Conservation (phyloP, 2,888 invertebrate genomes). For the Apoda limacodes region DNA sequence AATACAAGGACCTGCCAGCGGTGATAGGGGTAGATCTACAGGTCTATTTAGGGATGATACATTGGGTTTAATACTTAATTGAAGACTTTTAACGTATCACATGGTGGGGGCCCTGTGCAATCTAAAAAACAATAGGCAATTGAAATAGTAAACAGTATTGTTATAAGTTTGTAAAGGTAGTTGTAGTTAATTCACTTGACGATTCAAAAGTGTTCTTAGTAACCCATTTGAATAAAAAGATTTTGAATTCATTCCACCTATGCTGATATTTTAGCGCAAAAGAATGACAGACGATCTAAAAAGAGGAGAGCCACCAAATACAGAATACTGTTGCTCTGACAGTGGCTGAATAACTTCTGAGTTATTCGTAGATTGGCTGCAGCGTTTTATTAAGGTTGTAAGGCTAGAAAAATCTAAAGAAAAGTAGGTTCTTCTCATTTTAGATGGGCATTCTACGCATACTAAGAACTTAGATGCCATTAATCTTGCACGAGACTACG, state of each 20-base stretch:
- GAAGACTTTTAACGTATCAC: too few relatives aligned
- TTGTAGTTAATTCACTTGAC: too few relatives aligned
- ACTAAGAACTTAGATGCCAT: slow-evolving; percentile 18
- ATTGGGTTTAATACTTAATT: too few relatives aligned
- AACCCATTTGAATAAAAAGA: too few relatives aligned
- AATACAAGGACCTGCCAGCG: too few relatives aligned
- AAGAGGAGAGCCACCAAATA: slow-evolving; percentile 17
- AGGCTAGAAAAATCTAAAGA: slow-evolving; percentile 2
- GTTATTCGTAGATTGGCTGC: slow-evolving; percentile 19
- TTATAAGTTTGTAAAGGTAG: too few relatives aligned
- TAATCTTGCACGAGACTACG: slow-evolving; percentile 13
- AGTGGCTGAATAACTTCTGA: slow-evolving; percentile 20
- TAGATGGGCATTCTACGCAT: slow-evolving; percentile 18
- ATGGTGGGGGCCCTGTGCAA: too few relatives aligned
- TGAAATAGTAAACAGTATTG: too few relatives aligned
- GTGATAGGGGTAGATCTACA: too few relatives aligned
- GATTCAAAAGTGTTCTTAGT: too few relatives aligned
- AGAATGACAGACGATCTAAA: slow-evolving; percentile 18
- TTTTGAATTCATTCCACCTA: slow-evolving; percentile 20
- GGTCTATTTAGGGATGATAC: too few relatives aligned
- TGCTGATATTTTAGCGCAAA: slow-evolving; percentile 14
- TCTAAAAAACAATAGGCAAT: too few relatives aligned
- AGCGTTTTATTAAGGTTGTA: slow-evolving; percentile 20
- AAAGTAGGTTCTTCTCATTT: slow-evolving; percentile 5
- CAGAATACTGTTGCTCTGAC: slow-evolving; percentile 16